phyloP scores from a whole-genome alignment of 1,140 invertebrate species.

The Drosophila nikananu region DNA sequence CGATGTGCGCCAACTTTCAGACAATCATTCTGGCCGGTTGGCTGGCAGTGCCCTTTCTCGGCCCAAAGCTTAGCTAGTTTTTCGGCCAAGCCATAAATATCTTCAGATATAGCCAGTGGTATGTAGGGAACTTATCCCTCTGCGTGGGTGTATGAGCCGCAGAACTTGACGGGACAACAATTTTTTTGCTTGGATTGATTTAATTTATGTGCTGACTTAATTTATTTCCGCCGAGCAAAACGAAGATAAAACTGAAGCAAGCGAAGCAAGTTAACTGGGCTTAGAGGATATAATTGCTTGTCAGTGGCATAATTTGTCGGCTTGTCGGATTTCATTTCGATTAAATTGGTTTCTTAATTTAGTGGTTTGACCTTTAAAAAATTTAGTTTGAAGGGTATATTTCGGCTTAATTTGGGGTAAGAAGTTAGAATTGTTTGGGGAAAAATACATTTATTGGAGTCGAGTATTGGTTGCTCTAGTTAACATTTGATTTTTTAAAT shows the following conservation, averaged over 20 bases:
- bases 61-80: slow-evolving; percentile 69
- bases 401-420: neutral
- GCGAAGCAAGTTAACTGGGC: slow-evolving; percentile 34
- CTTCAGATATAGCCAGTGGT: slow-evolving; percentile 24
- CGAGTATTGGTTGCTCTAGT: no score
- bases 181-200: slow-evolving; percentile 56
- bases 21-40: slow-evolving; percentile 64
- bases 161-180: slow-evolving; percentile 54
- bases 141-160: slow-evolving; percentile 43
- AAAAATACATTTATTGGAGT: no score
- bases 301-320: slow-evolving; percentile 19
- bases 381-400: neutral
- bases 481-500: no score
- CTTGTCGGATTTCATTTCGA: slow-evolving; percentile 10
- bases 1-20: slow-evolving; percentile 78
- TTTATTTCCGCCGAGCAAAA: slow-evolving; percentile 67
- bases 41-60: slow-evolving; percentile 37
- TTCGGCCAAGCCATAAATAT: slow-evolving; percentile 64
- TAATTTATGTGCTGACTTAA: slow-evolving; percentile 80
- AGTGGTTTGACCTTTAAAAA: neutral
- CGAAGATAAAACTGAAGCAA: slow-evolving; percentile 15
- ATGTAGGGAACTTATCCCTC: slow-evolving; percentile 11
- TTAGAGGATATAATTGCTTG: slow-evolving; percentile 28
- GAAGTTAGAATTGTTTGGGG: neutral
- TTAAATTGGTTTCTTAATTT: neutral